Evolutionary conservation across 2,113 vertebrate species (phyloP).

Genomic region (Ctenodactylus gundi): DNA sequence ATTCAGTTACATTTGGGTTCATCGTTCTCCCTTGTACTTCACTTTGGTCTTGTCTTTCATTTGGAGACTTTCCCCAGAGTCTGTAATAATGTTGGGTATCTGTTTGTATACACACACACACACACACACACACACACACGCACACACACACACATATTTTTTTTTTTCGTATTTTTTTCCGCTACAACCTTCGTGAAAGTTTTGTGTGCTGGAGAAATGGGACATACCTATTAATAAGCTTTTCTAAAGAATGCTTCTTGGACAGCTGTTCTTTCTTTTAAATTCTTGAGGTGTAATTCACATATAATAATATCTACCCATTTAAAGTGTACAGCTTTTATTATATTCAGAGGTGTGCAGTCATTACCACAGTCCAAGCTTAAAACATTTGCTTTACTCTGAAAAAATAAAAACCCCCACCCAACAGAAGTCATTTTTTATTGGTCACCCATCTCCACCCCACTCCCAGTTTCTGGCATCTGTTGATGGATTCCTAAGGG

Average conservation of each 20-base stretch:
- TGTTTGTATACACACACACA: too few relatives aligned
- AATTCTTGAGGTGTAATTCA: slow-evolving; percentile 24
- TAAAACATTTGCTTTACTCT: background rate
- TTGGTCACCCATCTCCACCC: background rate
- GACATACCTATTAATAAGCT: background rate
- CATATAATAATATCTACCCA: slow-evolving; percentile 1
- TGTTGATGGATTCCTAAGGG: background rate
- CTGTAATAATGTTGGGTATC: background rate
- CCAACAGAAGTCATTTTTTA: background rate
- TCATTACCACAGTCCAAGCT: background rate
- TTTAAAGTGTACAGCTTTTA: background rate
- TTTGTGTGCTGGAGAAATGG: background rate
- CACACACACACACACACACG: too few relatives aligned
- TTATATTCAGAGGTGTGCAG: background rate
- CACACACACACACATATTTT: too few relatives aligned
- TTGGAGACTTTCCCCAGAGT: background rate
- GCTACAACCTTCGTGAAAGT: background rate
- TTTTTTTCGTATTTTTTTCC: too few relatives aligned
- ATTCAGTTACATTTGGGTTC: background rate
- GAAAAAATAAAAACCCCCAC: background rate
- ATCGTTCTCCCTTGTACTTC: background rate
- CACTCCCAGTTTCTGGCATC: background rate
- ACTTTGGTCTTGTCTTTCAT: background rate
- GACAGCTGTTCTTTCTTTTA: background rate
- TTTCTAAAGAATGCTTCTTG: background rate